Conservation (phyloP, 2,888 invertebrate genomes). For the Eristalis arbustorum region DNA sequence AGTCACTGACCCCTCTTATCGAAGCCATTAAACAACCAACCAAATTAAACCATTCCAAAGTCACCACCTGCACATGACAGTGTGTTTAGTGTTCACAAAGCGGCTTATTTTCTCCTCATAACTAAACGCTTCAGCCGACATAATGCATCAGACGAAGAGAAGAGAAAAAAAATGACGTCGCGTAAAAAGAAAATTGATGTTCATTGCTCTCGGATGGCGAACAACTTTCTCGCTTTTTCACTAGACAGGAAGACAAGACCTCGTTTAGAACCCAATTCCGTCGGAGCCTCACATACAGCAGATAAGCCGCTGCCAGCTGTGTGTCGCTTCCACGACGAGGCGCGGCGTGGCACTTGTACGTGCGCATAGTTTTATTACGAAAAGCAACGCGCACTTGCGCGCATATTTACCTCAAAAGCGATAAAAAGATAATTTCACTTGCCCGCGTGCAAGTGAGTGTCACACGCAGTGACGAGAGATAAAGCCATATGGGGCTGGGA, state of each 20-base stretch:
- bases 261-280: constrained; percentile 45
- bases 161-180: background rate
- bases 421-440: constrained; percentile 68
- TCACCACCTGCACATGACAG: background rate
- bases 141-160: constrained; percentile 4
- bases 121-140: constrained; percentile 13
- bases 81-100: constrained; percentile 7
- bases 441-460: constrained; percentile 36
- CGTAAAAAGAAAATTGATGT: constrained; percentile 30
- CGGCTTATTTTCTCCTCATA: constrained; percentile 14
- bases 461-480: constrained; percentile 28
- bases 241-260: constrained; percentile 60
- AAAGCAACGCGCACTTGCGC: constrained; percentile 19
- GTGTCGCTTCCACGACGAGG: constrained; percentile 34
- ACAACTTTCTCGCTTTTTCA: constrained; percentile 59
- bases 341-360: background rate
- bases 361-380: constrained; percentile 50
- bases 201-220: constrained; percentile 34
- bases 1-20: too few species aligned
- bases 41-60: too few species aligned
- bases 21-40: background rate
- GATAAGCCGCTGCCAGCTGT: constrained; percentile 51
- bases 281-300: constrained; percentile 36
- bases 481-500: background rate
- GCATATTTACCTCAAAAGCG: constrained; percentile 51